Evolutionary conservation across 2,797 vertebrate species (phyloP).

Genomic region (Scyliorhinus canicula): DNA sequence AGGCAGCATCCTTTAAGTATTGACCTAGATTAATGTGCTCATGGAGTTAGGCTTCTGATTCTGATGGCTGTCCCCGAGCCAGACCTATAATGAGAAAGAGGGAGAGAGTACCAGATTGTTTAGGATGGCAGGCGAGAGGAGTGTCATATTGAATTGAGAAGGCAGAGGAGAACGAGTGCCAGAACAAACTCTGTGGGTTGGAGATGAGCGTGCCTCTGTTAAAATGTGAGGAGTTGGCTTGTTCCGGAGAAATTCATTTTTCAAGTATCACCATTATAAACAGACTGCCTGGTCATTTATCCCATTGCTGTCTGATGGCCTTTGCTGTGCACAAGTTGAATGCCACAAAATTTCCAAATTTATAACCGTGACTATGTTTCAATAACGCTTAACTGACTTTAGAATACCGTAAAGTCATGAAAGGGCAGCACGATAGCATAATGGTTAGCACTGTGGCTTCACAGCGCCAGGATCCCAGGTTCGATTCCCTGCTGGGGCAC

Average conservation of each 20-base stretch:
- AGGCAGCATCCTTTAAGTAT: not conserved
- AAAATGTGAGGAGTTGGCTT: not conserved
- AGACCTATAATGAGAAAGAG: not conserved
- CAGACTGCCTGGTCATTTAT: not conserved
- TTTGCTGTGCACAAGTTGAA: not conserved
- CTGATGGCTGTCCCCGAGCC: not conserved
- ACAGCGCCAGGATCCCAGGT: no score
- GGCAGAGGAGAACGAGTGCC: not conserved
- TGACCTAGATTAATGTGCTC: not conserved
- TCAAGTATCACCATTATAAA: not conserved
- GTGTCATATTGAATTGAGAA: not conserved
- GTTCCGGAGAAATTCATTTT: not conserved
- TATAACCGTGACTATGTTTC: not conserved
- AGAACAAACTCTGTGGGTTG: not conserved
- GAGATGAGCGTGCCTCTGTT: not conserved
- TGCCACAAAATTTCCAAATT: not conserved
- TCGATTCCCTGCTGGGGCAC: no score
- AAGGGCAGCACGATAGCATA: no score
- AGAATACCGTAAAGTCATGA: not conserved
- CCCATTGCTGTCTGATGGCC: not conserved
- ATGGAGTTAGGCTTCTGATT: not conserved
- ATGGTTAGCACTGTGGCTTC: no score
- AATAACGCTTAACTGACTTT: not conserved
- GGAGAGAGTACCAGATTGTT: not conserved
- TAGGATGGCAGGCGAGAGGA: not conserved